Evolutionary conservation across 2,888 invertebrate species (phyloP).

Genomic region (Zelleria hepariella): DNA sequence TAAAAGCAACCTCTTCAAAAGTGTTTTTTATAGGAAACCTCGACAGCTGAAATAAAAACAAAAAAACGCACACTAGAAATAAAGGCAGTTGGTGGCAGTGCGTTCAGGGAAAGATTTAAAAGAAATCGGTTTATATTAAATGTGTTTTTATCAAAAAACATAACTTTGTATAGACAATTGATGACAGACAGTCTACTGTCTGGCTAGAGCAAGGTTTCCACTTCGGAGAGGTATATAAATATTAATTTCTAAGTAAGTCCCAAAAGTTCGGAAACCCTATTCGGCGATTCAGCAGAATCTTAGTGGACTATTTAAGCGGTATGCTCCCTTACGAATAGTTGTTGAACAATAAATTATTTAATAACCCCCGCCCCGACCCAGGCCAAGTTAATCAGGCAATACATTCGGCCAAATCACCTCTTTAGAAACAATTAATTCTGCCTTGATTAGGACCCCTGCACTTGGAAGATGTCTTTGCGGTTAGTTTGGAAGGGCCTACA

Average conservation of each 20-base stretch:
- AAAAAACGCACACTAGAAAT: too few species aligned
- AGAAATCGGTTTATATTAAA: too few species aligned
- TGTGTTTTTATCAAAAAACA: too few species aligned
- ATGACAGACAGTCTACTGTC: background rate
- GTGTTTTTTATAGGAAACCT: too few species aligned
- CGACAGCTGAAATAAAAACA: too few species aligned
- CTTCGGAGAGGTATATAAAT: background rate
- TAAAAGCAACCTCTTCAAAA: too few species aligned
- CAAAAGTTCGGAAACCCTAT: background rate
- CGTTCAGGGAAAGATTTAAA: too few species aligned
- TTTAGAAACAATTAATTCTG: conserved; percentile 61
- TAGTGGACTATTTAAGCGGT: conserved; percentile 45
- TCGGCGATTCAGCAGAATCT: conserved; percentile 37
- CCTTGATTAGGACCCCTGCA: conserved; percentile 36
- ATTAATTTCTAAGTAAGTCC: background rate
- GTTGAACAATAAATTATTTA: conserved; percentile 68
- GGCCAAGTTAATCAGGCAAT: conserved; percentile 57
- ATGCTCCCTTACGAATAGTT: conserved; percentile 47
- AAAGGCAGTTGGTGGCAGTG: too few species aligned
- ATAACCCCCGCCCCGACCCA: conserved; percentile 55
- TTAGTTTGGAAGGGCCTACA: conserved; percentile 3
- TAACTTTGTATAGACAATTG: too few species aligned
- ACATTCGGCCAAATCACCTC: conserved; percentile 55
- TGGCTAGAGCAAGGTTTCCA: background rate
- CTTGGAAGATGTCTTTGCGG: conserved; percentile 29